These are phyloP conservation scores for Leptopterna dolabrata DNA, from an alignment of 2,888 invertebrate genomes.

Conservation along the genomic window DNA sequence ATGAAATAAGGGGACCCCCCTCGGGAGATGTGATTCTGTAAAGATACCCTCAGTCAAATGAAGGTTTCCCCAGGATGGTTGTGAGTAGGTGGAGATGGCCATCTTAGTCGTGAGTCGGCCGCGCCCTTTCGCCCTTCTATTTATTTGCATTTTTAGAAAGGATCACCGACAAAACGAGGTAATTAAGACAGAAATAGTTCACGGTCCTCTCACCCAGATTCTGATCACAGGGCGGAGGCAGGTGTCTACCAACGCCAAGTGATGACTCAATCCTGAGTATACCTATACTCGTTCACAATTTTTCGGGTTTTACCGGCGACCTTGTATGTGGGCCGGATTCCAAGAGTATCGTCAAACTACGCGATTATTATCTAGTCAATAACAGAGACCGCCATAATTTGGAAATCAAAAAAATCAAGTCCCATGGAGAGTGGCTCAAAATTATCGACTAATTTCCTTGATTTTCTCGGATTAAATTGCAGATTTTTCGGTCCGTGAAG, in stretches of 20 bases:
- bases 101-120: slow-evolving; percentile 41
- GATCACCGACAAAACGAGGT: slow-evolving; percentile 10
- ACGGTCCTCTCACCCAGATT: slow-evolving; percentile 1
- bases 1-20: not conserved
- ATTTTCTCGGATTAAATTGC: too few species aligned
- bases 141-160: slow-evolving; percentile 50
- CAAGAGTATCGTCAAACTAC: too few species aligned
- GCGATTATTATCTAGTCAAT: too few species aligned
- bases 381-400: too few species aligned
- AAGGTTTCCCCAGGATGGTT: not conserved
- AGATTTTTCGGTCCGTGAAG: too few species aligned
- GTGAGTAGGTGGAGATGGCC: not conserved
- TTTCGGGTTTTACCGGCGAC: not conserved
- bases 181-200: slow-evolving; percentile 34
- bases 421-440: too few species aligned
- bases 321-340: too few species aligned
- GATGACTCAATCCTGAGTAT: slow-evolving; percentile 14
- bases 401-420: too few species aligned
- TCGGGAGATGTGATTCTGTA: not conserved
- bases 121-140: slow-evolving; percentile 4
- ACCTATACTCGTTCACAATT: not conserved
- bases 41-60: slow-evolving; percentile 1
- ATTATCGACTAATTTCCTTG: too few species aligned
- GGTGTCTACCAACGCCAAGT: not conserved
- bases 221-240: not conserved